Evolutionary conservation across 2,797 vertebrate species (phyloP).

Genomic region (Ptychadena robeensis): DNA sequence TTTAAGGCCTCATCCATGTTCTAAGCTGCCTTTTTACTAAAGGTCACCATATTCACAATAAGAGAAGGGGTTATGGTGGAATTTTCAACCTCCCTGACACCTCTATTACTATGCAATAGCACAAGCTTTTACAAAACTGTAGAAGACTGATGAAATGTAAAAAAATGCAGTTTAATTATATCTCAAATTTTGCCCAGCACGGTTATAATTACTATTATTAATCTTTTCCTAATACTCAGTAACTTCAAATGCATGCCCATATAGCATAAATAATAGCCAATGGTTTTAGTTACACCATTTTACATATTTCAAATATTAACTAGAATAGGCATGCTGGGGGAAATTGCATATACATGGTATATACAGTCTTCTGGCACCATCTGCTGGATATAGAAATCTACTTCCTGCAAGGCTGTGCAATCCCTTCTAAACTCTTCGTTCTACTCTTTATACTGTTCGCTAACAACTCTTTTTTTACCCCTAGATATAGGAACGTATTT

Average conservation of each 20-base stretch:
- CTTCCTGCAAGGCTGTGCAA: neutral
- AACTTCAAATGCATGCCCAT: neutral
- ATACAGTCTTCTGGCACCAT: conserved; percentile 77
- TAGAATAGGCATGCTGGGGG: neutral
- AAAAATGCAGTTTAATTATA: neutral
- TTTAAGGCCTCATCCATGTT: too few relatives aligned
- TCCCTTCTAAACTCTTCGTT: too few relatives aligned
- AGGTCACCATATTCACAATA: too few relatives aligned
- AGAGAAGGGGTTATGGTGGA: too few relatives aligned
- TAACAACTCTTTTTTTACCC: too few relatives aligned
- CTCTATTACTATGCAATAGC: neutral
- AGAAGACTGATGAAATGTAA: neutral
- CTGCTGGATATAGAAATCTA: conserved; percentile 72
- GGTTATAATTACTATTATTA: neutral
- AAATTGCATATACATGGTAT: conserved; percentile 55
- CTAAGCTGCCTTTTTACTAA: too few relatives aligned
- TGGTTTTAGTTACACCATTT: neutral
- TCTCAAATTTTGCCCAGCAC: neutral
- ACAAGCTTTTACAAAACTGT: neutral
- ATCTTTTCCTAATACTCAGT: neutral
- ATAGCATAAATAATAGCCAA: neutral
- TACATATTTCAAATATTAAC: neutral
- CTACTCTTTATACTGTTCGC: too few relatives aligned
- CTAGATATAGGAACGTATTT: too few relatives aligned
- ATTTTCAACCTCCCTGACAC: too few relatives aligned